Evolutionary conservation across 2,888 invertebrate genomes (phyloP).

Genomic region (Polydrusus cervinus): DNA sequence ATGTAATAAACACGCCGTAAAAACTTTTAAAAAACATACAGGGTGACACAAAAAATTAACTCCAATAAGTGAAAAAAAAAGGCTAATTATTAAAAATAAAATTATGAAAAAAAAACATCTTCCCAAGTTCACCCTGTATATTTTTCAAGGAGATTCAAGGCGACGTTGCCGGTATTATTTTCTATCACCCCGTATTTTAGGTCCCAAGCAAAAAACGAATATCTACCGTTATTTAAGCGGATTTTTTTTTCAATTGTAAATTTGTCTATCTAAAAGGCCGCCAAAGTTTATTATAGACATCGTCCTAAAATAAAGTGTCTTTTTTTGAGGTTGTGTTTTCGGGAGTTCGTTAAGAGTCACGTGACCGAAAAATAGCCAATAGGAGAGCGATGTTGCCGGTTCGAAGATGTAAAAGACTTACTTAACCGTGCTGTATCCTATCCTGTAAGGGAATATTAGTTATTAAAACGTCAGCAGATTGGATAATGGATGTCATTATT

Average conservation of each 20-base stretch:
- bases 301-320: not conserved
- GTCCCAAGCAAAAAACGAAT: constrained; percentile 35
- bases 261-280: constrained; percentile 65
- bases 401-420: no score
- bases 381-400: no score
- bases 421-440: no score
- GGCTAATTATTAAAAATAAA: no score
- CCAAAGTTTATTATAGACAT: constrained; percentile 55
- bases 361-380: not conserved
- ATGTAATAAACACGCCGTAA: not conserved
- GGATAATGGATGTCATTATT: no score
- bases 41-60: not conserved
- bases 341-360: not conserved
- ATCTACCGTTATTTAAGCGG: constrained; percentile 4
- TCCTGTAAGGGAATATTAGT: no score
- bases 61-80: no score
- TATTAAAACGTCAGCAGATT: no score
- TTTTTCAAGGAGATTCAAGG: not conserved
- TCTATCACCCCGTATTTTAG: constrained; percentile 26
- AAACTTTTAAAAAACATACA: constrained; percentile 8
- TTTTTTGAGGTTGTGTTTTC: not conserved
- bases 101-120: no score
- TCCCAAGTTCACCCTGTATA: not conserved
- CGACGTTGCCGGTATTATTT: not conserved
- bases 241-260: constrained; percentile 14